Evolutionary conservation across 2,113 vertebrate genomes (phyloP).

Genomic region (Formicarius rufipectus): DNA sequence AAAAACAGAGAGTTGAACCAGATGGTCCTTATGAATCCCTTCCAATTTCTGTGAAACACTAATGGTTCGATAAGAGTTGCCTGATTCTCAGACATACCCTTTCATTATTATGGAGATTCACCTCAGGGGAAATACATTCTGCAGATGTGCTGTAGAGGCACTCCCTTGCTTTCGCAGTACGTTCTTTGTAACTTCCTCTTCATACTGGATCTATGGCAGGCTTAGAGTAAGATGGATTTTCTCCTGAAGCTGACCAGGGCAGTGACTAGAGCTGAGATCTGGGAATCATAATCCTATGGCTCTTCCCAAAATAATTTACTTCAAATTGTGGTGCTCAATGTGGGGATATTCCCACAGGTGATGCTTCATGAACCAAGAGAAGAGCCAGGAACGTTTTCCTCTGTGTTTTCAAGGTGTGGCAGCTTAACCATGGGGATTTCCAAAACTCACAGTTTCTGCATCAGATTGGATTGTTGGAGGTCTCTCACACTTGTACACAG

Average conservation of each 20-base stretch:
- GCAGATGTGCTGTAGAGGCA: background rate
- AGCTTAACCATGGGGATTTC: background rate
- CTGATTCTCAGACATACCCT: background rate
- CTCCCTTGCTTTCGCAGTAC: background rate
- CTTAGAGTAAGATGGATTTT: background rate
- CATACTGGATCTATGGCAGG: background rate
- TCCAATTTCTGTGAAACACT: background rate
- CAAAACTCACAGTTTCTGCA: background rate
- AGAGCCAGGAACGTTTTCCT: background rate
- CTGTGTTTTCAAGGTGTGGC: background rate
- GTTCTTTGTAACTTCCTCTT: background rate
- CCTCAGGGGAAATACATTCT: background rate
- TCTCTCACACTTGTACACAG: background rate
- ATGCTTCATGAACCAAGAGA: background rate
- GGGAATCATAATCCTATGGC: background rate
- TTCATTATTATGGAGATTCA: background rate
- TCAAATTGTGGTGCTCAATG: background rate
- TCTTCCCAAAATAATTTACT: background rate
- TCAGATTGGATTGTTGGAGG: background rate
- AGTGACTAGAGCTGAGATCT: background rate
- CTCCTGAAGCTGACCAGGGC: background rate
- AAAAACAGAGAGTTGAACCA: background rate
- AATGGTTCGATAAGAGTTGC: accelerated
- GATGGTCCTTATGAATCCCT: accelerated
- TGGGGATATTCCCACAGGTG: background rate